Base-by-base conservation (phyloP, 2,888 invertebrate species). In the Standfussiana lucernea region DNA sequence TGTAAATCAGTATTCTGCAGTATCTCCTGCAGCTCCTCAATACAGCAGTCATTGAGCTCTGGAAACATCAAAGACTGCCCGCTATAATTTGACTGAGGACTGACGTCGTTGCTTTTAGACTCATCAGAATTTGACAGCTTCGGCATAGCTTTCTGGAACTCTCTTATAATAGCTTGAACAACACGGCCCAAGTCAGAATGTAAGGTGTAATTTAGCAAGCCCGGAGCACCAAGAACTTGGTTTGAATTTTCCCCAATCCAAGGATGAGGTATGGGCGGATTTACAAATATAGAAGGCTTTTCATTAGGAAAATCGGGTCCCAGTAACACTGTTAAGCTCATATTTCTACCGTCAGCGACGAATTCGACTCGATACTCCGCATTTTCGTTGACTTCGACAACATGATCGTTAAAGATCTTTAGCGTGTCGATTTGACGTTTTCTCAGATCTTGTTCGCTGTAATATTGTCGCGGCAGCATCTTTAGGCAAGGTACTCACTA, bases 331-430 rank as follows among this genome's bases (percentile, higher is more conserved):
- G 97, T 97, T 83, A 98, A 94, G 77, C 97, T 97, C 94, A 98
- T 97, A 90, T 97, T 97, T 88, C 97, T 97, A 32, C 97, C 97
- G 40, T 97, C 97, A 61, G 98, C 97, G 59, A 95, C 93, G 89
- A 98, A 98, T 88, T 97, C 97, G 2, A 98, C 97, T 87, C 97
- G 97, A 90, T 98, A 98, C 90, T 98, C 98, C 0, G 97, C 96
- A 90, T 98, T 97, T 92, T 98, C 98, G 66, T 96, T 96, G 2
- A 98, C 94, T 96, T 98, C 98, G 40, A 97, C 94, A 37, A 98
- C 98, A 96, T 98, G 97, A 88, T 98, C 98, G 93, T 98, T 98
- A 92, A 98, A 98, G 88, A 98, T 97, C 96, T 98, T 98, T 85
- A 98, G 93, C 10, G 98, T 98, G 91, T 98, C 98, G 86, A 98